Evolutionary conservation across 2,888 invertebrate species (phyloP).

Genomic region (Pimpla rufipes): DNA sequence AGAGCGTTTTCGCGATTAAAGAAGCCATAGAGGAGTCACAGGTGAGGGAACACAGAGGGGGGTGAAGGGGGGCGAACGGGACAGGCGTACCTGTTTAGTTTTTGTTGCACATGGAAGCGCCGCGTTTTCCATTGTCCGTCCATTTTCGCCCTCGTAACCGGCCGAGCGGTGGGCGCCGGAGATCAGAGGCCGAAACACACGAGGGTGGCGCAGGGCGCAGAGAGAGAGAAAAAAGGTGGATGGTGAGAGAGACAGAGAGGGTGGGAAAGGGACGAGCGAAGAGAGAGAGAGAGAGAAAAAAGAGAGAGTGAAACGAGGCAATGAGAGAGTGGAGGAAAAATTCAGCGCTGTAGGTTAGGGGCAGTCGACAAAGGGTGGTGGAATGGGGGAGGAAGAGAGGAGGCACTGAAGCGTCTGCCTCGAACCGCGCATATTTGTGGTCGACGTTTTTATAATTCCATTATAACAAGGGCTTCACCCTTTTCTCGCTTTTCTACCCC

Average conservation of each 20-base stretch:
- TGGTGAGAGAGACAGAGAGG: conserved; percentile 10
- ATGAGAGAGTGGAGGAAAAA: conserved; percentile 22
- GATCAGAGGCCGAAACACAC: background rate
- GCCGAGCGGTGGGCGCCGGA: background rate
- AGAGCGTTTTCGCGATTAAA: conserved; percentile 50
- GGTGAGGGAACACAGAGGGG: conserved; percentile 40
- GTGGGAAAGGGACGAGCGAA: conserved; percentile 16
- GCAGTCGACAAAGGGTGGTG: background rate
- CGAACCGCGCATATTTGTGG: conserved; percentile 67
- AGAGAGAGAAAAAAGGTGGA: conserved; percentile 17
- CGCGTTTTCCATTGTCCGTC: conserved; percentile 23
- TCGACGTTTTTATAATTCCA: conserved; percentile 69
- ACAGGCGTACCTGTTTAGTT: conserved; percentile 57
- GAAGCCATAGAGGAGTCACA: conserved; percentile 27
- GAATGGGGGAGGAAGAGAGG: background rate
- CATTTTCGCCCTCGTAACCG: conserved; percentile 18
- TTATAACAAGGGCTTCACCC: conserved; percentile 57
- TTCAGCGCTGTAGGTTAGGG: background rate
- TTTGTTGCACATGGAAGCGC: conserved; percentile 50
- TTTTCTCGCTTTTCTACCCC: conserved; percentile 29
- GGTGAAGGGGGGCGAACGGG: background rate
- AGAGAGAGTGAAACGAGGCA: conserved; percentile 10
- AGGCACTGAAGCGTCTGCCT: conserved; percentile 54
- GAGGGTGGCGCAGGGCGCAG: background rate
- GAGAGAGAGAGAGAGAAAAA: no score